Base-by-base conservation (phyloP, 2,888 invertebrate species). In the Linhomoeus sp. region DNA sequence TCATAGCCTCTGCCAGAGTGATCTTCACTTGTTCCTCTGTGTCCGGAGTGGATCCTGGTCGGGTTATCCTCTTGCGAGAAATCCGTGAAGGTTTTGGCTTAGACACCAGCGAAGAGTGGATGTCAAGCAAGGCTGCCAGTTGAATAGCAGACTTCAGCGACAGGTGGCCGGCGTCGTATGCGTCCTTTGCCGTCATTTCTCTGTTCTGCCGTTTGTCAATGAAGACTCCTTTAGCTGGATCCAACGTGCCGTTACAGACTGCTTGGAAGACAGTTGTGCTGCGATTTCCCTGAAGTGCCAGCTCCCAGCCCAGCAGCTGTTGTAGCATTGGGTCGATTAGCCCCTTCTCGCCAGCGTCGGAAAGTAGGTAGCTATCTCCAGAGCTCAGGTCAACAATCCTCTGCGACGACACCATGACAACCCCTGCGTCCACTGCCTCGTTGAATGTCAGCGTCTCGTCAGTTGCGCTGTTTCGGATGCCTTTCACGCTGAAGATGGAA, bases 401-500 rank as follows among this genome's bases (percentile, higher is more conserved):
- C 43, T 62, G 56, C 50, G 58, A 75, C 57, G 77, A 79, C 45
- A 59, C 77, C 63, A 80, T 78, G 42, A 87, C 72, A 61, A 80
- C 72, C 53, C 80, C 81, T 59, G 79, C 79, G 49, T 77, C 75
- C 51, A 80, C 70, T 37, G 85, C 84, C 50, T 76, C 73, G 66
- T 84, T 85, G 59, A 86, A 79, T 54, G 82, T 82, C 57, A 86
- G 74, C 62, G 79, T 81, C 62, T 82, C 81, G 36, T 77, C 78
- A 44, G 79, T 79, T 58, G 78, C 75, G 1, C 80, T 78, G 66
- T 84, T 81, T 62, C 79, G 80, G 63, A 87, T 82, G 47, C 81
- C 87, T 57, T 86, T 85, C 51, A 90, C 83, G 65, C 86, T 81
- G 63, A 88, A 88, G 56, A 88, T 80, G 1, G 83, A 82, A 66